phyloP scores from a whole-genome alignment of 2,113 vertebrate genomes.

The Odontophorus gujanensis region DNA sequence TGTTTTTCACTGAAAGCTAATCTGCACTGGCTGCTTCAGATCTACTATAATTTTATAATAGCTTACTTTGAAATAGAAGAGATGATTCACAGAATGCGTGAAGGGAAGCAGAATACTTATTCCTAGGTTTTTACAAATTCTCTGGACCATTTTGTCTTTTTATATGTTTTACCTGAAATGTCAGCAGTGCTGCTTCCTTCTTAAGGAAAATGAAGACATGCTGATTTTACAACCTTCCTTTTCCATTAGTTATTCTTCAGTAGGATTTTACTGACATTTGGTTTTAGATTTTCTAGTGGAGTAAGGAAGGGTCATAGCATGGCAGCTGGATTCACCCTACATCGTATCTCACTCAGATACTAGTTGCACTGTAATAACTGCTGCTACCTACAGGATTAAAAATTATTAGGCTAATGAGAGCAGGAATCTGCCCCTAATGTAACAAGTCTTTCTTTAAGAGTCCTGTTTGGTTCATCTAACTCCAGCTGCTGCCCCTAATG shows the following conservation, averaged over 20 bases:
- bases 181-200: neutral
- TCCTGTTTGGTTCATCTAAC: conserved; percentile 14
- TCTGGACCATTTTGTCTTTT: neutral
- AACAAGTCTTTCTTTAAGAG: conserved; percentile 2
- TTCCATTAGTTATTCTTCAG: neutral
- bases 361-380: neutral
- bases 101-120: neutral
- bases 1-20: neutral
- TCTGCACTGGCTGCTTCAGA: neutral
- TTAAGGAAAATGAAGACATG: neutral
- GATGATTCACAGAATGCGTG: neutral
- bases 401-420: conserved; percentile 33
- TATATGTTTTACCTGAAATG: neutral
- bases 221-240: neutral
- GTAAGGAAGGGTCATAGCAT: neutral
- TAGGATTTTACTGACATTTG: neutral
- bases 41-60: neutral
- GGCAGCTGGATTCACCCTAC: neutral
- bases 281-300: neutral
- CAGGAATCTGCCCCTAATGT: conserved; percentile 11
- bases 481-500: neutral
- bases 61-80: neutral
- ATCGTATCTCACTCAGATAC: neutral
- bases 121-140: neutral
- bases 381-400: conserved; percentile 3